Conservation (phyloP, 64 coral and sea anemone genomes). For the Pachyseris speciosa region DNA sequence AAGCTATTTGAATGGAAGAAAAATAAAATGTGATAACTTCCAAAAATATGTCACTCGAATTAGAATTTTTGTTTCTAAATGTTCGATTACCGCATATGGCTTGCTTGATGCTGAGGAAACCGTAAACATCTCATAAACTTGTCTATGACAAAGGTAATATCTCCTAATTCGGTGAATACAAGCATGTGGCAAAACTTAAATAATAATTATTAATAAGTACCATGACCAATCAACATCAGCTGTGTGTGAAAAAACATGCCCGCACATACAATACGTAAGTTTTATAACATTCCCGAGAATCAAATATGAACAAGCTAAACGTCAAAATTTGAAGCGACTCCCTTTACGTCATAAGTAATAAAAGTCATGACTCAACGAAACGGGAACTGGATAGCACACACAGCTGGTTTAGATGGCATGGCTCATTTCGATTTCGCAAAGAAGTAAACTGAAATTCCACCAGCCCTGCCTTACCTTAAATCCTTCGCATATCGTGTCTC, state of each 20-base stretch:
- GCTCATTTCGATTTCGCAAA: constrained; percentile 1
- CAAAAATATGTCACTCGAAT: not conserved
- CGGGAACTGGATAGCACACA: not conserved
- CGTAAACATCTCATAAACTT: not conserved
- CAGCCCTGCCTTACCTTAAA: constrained; percentile 64
- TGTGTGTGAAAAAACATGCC: constrained; percentile 18
- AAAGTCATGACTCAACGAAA: not conserved
- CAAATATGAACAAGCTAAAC: not conserved
- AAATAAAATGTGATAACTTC: constrained; percentile 20
- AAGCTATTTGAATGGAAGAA: not conserved
- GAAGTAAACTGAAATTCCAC: not conserved
- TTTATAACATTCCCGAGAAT: no score
- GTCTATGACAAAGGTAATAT: not conserved
- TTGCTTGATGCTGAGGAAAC: not conserved
- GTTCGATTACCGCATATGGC: not conserved
- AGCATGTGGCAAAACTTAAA: not conserved
- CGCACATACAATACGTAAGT: not conserved
- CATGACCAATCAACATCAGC: not conserved
- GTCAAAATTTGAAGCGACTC: not conserved
- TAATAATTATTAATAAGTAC: not conserved
- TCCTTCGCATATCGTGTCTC: constrained; percentile 97
- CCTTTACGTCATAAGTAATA: not conserved
- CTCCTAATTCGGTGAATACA: not conserved
- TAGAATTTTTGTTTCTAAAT: not conserved
- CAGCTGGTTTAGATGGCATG: not conserved